A percentile compares a stretch with the other conserved stretches of the same genome.
Conservation (phyloP, 2,888 invertebrate species). For the Lasioglossum calceatum region DNA sequence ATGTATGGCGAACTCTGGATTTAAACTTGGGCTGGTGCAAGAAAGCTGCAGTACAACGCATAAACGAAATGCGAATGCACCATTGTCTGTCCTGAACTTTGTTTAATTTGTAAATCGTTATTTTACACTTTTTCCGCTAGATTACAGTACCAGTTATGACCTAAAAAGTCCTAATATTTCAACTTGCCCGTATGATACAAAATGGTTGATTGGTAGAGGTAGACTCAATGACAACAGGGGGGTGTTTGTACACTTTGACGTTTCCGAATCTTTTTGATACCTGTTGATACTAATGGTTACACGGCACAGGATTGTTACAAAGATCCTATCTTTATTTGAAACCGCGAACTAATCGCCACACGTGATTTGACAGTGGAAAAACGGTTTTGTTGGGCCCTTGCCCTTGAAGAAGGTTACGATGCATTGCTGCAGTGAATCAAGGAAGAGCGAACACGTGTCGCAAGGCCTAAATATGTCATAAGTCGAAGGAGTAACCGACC, state of each 20-base stretch:
- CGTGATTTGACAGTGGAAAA: background rate
- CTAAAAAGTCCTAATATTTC: background rate
- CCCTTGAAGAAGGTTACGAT: background rate
- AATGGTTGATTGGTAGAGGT: no score
- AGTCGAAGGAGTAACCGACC: background rate
- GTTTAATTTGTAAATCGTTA: background rate
- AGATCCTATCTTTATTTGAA: no score
- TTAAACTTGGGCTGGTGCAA: no score
- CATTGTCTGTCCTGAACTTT: background rate
- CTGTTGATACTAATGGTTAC: no score
- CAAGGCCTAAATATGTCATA: background rate
- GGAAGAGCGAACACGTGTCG: background rate
- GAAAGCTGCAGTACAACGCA: no score
- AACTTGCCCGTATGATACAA: background rate
- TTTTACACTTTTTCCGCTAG: background rate
- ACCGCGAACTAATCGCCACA: no score
- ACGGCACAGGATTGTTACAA: no score
- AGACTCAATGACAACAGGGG: no score
- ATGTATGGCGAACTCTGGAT: no score
- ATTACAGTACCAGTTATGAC: background rate
- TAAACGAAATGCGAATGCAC: background rate
- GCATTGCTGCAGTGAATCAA: background rate
- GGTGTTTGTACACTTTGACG: no score
- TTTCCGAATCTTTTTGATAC: no score
- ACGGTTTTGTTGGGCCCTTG: background rate